Evolutionary conservation across 2,888 invertebrate species (phyloP).

Genomic region (Aphodius granarius): DNA sequence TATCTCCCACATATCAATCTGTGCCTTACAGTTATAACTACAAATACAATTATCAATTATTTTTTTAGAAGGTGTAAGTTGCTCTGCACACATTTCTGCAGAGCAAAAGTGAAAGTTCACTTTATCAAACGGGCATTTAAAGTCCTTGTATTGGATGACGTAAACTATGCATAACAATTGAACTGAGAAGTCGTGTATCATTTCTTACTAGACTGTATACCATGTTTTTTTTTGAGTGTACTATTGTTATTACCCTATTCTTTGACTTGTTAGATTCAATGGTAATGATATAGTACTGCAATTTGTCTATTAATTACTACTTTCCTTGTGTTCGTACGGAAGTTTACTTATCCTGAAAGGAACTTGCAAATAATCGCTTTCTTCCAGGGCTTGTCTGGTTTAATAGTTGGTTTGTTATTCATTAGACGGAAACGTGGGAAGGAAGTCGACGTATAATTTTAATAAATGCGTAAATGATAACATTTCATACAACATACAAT

Average conservation of each 20-base stretch:
- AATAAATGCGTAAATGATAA: not conserved
- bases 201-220: not conserved
- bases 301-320: not conserved
- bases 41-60: not conserved
- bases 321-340: not conserved
- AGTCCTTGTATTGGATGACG: not conserved
- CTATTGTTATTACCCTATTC: not conserved
- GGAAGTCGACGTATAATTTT: not conserved
- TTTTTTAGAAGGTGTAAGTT: not conserved
- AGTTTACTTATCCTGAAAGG: not conserved
- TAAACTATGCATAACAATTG: not conserved
- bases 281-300: not conserved
- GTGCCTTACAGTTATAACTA: not conserved
- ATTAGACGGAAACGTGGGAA: not conserved
- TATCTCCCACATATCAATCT: not conserved
- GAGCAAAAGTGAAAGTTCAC: not conserved
- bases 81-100: not conserved
- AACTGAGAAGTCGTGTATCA: not conserved
- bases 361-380: not conserved
- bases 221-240: not conserved
- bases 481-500: not conserved
- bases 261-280: not conserved
- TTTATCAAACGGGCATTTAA: not conserved
- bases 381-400: not conserved
- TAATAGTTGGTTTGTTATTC: not conserved